Percentiles rank a stretch among this genome's conserved stretches.
These are phyloP conservation scores for Eudemis profundana DNA, from an alignment of 2,888 invertebrate genomes.

Conservation along the genomic window DNA sequence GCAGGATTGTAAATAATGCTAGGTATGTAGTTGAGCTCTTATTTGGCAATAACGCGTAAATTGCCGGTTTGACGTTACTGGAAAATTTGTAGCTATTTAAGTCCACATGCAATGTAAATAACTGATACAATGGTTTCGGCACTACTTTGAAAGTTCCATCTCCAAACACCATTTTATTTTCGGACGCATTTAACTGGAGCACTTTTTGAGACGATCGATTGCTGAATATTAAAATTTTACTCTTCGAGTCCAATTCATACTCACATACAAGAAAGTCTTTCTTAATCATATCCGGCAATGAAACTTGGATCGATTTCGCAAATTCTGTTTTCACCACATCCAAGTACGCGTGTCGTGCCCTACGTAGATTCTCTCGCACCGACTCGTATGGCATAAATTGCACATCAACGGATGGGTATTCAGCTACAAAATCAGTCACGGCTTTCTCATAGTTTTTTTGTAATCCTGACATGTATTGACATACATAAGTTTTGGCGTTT, in stretches of 20 bases:
- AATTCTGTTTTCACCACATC: slow-evolving; percentile 7
- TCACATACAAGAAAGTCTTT: slow-evolving; percentile 3
- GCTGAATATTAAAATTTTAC: background rate
- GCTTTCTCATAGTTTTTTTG: background rate
- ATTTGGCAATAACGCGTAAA: slow-evolving; percentile 5
- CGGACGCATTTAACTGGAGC: background rate
- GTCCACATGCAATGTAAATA: background rate
- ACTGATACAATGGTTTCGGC: background rate
- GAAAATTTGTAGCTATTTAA: slow-evolving; percentile 3
- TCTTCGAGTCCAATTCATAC: background rate
- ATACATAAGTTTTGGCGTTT: slow-evolving; percentile 1
- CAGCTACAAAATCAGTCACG: background rate
- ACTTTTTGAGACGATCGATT: background rate
- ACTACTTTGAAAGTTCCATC: slow-evolving; percentile 5
- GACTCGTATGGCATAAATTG: background rate
- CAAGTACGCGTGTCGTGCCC: background rate
- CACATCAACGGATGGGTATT: slow-evolving; percentile 5
- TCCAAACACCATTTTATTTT: background rate
- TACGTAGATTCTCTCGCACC: slow-evolving; percentile 2
- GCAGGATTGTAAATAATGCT: background rate
- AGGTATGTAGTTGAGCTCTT: slow-evolving; percentile 7
- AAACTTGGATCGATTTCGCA: background rate
- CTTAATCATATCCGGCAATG: background rate
- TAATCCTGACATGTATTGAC: background rate
- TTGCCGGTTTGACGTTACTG: background rate